Evolutionary conservation across 1,140 invertebrate species (phyloP), one percentile per base, ranked within the genome.

Genomic region (Zaprionus africanus): DNA sequence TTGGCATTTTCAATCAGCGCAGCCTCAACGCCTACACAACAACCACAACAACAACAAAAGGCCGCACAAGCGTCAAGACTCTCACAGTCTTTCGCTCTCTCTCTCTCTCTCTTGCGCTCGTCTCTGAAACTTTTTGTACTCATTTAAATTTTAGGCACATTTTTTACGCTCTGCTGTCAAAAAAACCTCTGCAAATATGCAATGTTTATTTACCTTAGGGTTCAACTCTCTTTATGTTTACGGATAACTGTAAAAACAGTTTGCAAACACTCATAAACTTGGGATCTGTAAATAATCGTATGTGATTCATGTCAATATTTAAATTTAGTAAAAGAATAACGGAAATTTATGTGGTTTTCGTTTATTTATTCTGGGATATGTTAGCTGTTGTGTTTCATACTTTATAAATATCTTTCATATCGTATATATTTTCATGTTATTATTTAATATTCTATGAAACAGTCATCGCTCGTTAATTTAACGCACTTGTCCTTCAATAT

Each of bases 1-100:
- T 80, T 86, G 83, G 73, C 83, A 82, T 86, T 87, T 87, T 43
- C 84, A 73, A 74, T 77, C 61, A 56, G 38, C 22, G 26, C 56
- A 60, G 70, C 49, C 83, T 67, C 57, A 74, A 70, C 71, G 46
- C 66, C 57, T 31, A 80, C 66, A 64, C 31, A 19, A 38, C 41
- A 62, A 41, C 31, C 57, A 75, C 9, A 66, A 22, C 11, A 19
- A 13, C 5, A 31, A 15, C 5, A n/a, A n/a, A 46, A 17, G 5
- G n/a, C 41, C 41, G n/a, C 15, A n/a, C 41, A 2, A 43, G 41
- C n/a, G 34, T 17, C 34, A 36, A 43, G 13, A 54, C 46, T 38
- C 63, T 41, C 31, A 26, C 49, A 34, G 11, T 26, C 31, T 54
- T 15, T 60, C 19, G 5, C 4, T 36, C 22, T 22, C 24, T 31